Conservation (phyloP, 2,888 invertebrate species). For the Carterocephalus palaemon region DNA sequence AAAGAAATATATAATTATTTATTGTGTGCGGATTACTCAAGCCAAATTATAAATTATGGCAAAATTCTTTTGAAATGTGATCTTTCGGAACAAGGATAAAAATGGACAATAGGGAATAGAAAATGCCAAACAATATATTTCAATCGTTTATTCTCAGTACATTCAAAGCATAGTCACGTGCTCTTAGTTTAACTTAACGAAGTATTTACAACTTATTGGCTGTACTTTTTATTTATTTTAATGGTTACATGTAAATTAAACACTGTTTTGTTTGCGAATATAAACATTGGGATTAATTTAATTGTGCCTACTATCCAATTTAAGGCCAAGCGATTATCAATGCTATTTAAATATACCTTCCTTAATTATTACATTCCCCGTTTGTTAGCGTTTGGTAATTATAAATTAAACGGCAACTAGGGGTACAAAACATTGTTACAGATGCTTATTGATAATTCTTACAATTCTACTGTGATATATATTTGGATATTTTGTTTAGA, state of each 20-base stretch:
- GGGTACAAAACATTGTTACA: too few species aligned
- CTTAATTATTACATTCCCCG: neutral
- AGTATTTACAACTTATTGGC: constrained; percentile 56
- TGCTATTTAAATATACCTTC: constrained; percentile 1
- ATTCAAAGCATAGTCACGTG: constrained; percentile 65
- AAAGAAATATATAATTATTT: too few species aligned
- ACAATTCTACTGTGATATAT: too few species aligned
- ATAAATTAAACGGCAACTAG: neutral
- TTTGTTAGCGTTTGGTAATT: neutral
- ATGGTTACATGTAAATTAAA: constrained; percentile 15
- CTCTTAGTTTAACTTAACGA: constrained; percentile 51
- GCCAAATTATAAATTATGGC: too few species aligned
- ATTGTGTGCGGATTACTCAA: too few species aligned
- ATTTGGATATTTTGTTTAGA: too few species aligned
- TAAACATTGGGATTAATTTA: constrained; percentile 17
- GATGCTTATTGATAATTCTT: too few species aligned
- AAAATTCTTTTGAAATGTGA: too few species aligned
- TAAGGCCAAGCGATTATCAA: constrained; percentile 30
- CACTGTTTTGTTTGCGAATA: constrained; percentile 12
- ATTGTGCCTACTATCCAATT: constrained; percentile 27
- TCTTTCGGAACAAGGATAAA: too few species aligned
- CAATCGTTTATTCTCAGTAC: constrained; percentile 72
- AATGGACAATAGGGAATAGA: too few species aligned
- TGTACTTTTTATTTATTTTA: constrained; percentile 31
- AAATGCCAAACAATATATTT: constrained; percentile 41